Conservation (phyloP, 2,888 invertebrate species). For the Plagodis dolabraria region DNA sequence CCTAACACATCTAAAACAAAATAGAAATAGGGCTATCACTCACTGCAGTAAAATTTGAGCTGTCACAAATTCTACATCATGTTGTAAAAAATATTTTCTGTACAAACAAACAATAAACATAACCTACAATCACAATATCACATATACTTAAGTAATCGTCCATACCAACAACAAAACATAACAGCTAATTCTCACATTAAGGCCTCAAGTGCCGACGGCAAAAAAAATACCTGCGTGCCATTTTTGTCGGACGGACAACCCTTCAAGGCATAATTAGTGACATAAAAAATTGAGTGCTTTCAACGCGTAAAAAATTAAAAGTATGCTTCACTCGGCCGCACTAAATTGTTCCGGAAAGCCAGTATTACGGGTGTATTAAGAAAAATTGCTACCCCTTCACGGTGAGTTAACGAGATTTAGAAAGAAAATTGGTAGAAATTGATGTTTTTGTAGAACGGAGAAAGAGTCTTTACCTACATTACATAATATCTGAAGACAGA, state of each 20-base stretch:
- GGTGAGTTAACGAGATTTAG: slow-evolving; percentile 5
- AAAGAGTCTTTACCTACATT: no score
- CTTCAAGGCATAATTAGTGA: slow-evolving; percentile 63
- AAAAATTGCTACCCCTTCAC: slow-evolving; percentile 48
- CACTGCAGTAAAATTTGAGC: no score
- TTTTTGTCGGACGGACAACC: slow-evolving; percentile 42
- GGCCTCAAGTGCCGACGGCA: slow-evolving; percentile 10
- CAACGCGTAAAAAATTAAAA: slow-evolving; percentile 66
- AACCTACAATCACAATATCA: no score
- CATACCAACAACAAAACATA: background rate
- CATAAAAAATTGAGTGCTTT: slow-evolving; percentile 71
- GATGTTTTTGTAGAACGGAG: no score
- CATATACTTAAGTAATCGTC: background rate
- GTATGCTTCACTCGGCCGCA: slow-evolving; percentile 61
- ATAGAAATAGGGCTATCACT: no score
- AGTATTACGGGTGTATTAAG: slow-evolving; percentile 69
- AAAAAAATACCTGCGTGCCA: slow-evolving; percentile 20
- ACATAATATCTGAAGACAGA: no score
- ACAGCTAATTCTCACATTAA: slow-evolving; percentile 3
- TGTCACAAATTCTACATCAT: no score
- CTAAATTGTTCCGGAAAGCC: slow-evolving; percentile 59
- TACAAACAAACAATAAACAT: no score
- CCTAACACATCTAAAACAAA: no score
- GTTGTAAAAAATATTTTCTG: no score
- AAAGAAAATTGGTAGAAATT: background rate